phyloP scores from a whole-genome alignment of 2,113 vertebrate species.

The Psittacus erithacus region DNA sequence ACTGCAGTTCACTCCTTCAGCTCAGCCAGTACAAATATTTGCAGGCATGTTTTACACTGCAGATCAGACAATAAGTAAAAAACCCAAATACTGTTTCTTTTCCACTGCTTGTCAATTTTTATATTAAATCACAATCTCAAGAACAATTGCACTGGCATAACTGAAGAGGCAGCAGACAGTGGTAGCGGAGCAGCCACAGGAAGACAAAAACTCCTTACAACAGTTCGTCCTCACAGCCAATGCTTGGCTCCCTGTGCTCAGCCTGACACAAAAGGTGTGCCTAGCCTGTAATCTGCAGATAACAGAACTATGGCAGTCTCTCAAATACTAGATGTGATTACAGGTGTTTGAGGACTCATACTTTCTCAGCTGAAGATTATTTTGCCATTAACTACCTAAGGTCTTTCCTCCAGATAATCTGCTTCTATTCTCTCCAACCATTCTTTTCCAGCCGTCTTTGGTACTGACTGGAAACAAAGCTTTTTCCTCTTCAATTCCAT shows the following conservation, averaged over 20 bases:
- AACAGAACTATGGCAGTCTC: not conserved
- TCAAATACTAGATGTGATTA: not conserved
- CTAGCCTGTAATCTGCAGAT: not conserved
- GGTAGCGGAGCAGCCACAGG: not conserved
- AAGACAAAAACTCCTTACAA: not conserved
- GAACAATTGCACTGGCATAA: not conserved
- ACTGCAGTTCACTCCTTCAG: not conserved
- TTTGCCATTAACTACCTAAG: not conserved
- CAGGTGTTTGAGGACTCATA: not conserved
- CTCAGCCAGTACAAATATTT: not conserved
- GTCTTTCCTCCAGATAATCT: not conserved
- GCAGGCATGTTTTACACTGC: not conserved
- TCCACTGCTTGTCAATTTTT: not conserved
- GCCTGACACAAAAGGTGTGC: not conserved
- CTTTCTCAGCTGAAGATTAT: not conserved
- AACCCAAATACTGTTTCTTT: not conserved
- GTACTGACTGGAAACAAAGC: not conserved
- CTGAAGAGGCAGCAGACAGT: not conserved
- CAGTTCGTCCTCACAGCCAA: not conserved
- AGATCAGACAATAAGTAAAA: not conserved
- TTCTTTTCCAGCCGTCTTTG: not conserved
- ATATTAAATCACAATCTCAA: not conserved
- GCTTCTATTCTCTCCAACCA: not conserved
- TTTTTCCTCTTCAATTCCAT: not conserved
- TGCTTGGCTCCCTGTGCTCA: not conserved